A percentile compares a stretch with the other conserved stretches of the same genome.
phyloP scores from a whole-genome alignment of 1,140 invertebrate genomes.

The Trichonephila inaurata region DNA sequence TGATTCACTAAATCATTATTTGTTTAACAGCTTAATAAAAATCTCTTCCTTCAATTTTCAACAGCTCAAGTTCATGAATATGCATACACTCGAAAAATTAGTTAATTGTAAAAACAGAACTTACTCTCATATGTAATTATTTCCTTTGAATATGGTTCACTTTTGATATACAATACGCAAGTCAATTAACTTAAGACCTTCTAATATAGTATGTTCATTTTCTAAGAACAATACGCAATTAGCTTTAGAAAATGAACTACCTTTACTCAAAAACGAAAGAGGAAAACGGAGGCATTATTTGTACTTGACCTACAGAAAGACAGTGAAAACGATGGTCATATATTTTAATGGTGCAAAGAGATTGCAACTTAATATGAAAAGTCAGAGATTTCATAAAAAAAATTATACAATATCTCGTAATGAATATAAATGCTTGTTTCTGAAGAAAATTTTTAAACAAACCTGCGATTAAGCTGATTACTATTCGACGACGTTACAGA shows the following conservation, averaged over 20 bases:
- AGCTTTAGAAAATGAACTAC: neutral
- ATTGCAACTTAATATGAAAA: neutral
- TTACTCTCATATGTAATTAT: neutral
- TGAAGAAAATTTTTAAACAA: neutral
- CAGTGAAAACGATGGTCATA: neutral
- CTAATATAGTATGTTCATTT: neutral
- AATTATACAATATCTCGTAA: neutral
- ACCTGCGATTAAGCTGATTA: slow-evolving; percentile 1
- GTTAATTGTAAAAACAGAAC: neutral
- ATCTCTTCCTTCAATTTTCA: too few relatives aligned
- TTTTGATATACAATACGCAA: too few relatives aligned
- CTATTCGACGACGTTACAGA: neutral
- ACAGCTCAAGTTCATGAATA: too few relatives aligned
- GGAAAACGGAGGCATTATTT: neutral
- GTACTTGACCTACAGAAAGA: neutral
- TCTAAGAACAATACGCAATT: neutral
- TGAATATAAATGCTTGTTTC: neutral
- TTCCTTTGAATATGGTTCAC: neutral
- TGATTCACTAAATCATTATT: too few relatives aligned
- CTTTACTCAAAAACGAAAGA: neutral
- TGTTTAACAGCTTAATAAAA: too few relatives aligned
- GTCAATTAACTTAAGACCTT: too few relatives aligned
- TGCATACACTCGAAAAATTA: neutral
- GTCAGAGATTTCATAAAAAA: neutral
- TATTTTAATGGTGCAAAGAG: neutral